phyloP scores from a whole-genome alignment of 2,797 vertebrate genomes.

The Karalla daura region DNA sequence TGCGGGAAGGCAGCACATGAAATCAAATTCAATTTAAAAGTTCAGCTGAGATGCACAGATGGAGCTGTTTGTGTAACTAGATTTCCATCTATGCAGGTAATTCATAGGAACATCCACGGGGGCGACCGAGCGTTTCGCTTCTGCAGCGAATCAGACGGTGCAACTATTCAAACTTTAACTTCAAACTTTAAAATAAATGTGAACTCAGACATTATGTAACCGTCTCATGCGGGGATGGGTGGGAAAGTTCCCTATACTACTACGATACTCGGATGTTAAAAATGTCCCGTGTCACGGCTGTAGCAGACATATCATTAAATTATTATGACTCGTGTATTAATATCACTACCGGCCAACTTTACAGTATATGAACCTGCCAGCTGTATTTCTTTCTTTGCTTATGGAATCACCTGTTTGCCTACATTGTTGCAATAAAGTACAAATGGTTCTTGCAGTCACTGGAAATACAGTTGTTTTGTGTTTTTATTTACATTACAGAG shows the following conservation, averaged over 20 bases:
- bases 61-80: neutral
- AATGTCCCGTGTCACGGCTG: no score
- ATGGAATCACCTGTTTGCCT: no score
- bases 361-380: no score
- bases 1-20: neutral
- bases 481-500: no score
- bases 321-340: no score
- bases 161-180: neutral
- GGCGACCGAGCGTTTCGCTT: neutral
- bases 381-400: no score
- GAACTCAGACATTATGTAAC: neutral
- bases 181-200: neutral
- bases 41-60: neutral
- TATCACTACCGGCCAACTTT: no score
- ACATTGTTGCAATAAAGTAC: no score
- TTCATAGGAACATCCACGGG: no score
- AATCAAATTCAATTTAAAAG: constrained; percentile 2
- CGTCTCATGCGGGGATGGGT: neutral
- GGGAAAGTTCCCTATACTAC: neutral
- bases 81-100: neutral
- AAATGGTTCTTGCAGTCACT: no score
- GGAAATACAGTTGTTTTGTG: no score
- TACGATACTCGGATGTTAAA: neutral
- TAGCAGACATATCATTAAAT: no score
- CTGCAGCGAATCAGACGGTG: neutral